A percentile compares a stretch with the other conserved stretches of the same genome.
phyloP scores from a whole-genome alignment of 2,888 invertebrate species.

The Furcula furcula region DNA sequence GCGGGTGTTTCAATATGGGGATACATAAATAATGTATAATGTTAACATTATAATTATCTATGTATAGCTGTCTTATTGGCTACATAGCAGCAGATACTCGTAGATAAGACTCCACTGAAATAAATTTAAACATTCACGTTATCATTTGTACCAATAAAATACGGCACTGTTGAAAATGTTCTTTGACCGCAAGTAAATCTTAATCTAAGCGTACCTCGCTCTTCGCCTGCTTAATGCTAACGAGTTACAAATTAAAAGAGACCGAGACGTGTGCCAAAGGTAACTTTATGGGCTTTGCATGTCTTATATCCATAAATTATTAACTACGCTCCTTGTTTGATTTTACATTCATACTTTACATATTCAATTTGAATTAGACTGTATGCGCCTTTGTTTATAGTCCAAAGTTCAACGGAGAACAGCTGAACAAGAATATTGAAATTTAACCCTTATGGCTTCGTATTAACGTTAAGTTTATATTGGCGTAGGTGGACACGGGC shows the following conservation, averaged over 20 bases:
- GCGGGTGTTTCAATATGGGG: no score
- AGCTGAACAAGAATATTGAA: constrained; percentile 43
- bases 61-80: neutral
- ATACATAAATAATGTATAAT: no score
- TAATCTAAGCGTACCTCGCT: constrained; percentile 56
- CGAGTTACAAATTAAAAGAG: constrained; percentile 80
- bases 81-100: constrained; percentile 32
- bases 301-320: constrained; percentile 82
- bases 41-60: no score
- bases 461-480: constrained; percentile 64
- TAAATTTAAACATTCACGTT: constrained; percentile 42
- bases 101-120: constrained; percentile 32
- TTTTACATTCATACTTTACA: constrained; percentile 65
- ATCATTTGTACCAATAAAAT: constrained; percentile 39
- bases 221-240: constrained; percentile 64
- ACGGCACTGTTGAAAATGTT: constrained; percentile 42
- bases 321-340: constrained; percentile 78
- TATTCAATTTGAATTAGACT: constrained; percentile 61
- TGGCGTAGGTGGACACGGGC: constrained; percentile 42
- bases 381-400: constrained; percentile 55
- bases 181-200: constrained; percentile 54
- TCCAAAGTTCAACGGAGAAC: constrained; percentile 45
- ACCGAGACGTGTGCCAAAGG: constrained; percentile 77
- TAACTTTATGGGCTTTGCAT: constrained; percentile 81
- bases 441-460: constrained; percentile 60